A percentile compares a stretch with the other conserved stretches of the same genome.
These are phyloP conservation scores for Porphyrio hochstetteri DNA, from an alignment of 2,113 vertebrate species.

Conservation along the genomic window DNA sequence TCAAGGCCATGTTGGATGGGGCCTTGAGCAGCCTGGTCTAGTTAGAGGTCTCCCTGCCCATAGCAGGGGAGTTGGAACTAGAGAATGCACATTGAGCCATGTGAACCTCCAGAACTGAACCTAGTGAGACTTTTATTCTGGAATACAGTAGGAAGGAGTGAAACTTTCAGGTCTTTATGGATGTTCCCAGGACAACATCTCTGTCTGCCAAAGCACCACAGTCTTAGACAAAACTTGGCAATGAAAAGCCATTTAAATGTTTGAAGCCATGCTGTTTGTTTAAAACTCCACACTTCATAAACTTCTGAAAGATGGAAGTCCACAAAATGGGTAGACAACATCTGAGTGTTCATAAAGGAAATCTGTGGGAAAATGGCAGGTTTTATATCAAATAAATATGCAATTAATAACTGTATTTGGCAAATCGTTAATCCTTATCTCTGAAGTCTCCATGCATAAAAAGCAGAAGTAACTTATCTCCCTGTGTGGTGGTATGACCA, in stretches of 20 bases:
- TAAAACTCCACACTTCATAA: neutral
- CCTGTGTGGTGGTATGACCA: too few species aligned
- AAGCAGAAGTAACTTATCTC: neutral
- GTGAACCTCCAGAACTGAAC: neutral
- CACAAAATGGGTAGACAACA: neutral
- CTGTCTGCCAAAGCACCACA: neutral
- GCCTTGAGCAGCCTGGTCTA: too few species aligned
- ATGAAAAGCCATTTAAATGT: neutral
- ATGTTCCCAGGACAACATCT: neutral
- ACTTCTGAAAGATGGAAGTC: neutral
- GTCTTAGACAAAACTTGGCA: neutral
- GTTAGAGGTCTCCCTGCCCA: too few species aligned
- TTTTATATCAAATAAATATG: neutral
- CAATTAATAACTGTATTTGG: neutral
- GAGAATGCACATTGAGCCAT: neutral
- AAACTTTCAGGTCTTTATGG: neutral
- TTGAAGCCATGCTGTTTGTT: neutral
- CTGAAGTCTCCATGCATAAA: neutral
- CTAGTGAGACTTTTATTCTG: neutral
- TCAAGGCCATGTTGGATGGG: too few species aligned
- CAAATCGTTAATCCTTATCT: neutral
- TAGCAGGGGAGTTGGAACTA: too few species aligned
- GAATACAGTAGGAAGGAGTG: neutral
- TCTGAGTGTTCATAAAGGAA: neutral
- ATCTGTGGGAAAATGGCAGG: neutral